phyloP scores from a whole-genome alignment of 2,888 invertebrate species.

The Tachina lurida region DNA sequence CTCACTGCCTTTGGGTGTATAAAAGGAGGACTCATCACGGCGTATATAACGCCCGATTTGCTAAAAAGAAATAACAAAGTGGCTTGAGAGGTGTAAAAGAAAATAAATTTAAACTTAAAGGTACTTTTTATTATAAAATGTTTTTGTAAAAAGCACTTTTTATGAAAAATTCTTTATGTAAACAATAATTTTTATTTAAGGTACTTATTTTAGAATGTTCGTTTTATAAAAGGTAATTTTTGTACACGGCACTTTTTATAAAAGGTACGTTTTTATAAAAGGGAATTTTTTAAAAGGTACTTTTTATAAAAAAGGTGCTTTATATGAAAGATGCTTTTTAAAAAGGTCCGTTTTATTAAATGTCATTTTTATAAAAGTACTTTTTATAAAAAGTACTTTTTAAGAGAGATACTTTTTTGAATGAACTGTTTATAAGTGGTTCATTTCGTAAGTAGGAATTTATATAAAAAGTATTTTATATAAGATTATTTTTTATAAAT shows the following conservation, averaged over 20 bases:
- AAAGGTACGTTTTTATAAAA: neutral
- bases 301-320: neutral
- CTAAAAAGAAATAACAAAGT: conserved; percentile 74
- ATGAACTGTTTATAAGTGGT: neutral
- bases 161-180: neutral
- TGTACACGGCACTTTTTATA: neutral
- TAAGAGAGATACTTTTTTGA: neutral
- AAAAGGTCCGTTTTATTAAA: neutral
- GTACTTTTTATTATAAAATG: neutral
- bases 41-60: conserved; percentile 80
- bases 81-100: neutral
- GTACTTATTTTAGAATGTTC: neutral
- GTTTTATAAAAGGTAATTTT: neutral
- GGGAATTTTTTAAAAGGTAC: neutral
- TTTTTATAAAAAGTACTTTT: neutral
- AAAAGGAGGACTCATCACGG: conserved; percentile 79
- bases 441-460: neutral
- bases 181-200: neutral
- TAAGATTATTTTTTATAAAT: too few relatives aligned
- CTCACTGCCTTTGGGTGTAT: conserved; percentile 77
- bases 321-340: neutral
- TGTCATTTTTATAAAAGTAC: neutral
- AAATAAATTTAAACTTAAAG: neutral
- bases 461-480: neutral
- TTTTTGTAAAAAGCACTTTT: neutral